Percentiles rank a stretch among this genome's conserved stretches.
Evolutionary conservation across 2,797 vertebrate species (phyloP).

Genomic region (Botia almorhae): DNA sequence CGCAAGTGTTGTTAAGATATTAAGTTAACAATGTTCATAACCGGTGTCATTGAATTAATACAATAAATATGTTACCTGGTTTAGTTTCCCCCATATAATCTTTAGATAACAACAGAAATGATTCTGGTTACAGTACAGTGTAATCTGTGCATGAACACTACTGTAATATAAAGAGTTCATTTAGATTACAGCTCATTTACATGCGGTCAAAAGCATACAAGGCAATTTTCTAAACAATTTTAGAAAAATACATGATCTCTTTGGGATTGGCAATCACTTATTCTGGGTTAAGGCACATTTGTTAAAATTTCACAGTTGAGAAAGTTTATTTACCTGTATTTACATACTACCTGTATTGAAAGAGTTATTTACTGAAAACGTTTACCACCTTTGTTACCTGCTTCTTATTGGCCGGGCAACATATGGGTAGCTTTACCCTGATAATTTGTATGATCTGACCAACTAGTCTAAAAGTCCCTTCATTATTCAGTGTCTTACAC

Average conservation of each 20-base stretch:
- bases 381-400: not conserved
- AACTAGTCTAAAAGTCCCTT: not conserved
- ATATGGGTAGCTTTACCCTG: not conserved
- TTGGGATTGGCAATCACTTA: constrained; percentile 9
- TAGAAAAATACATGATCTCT: constrained; percentile 15
- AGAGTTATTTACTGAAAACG: constrained; percentile 3
- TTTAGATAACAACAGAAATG: not conserved
- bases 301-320: constrained; percentile 30
- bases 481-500: constrained; percentile 68
- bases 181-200: not conserved
- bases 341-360: not conserved
- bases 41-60: not conserved
- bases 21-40: not conserved
- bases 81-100: not conserved
- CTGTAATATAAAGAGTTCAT: constrained; percentile 9
- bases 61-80: constrained; percentile 26
- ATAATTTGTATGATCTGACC: not conserved
- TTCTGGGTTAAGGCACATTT: constrained; percentile 23
- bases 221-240: constrained; percentile 3
- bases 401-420: not conserved
- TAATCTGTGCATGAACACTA: not conserved
- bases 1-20: not conserved
- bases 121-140: not conserved
- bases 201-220: not conserved
- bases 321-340: not conserved